These are phyloP conservation scores for Aurelia sp. DNA, from an alignment of 30 jellyfish, hydroid and myxozoan species.

Conservation along the genomic window DNA sequence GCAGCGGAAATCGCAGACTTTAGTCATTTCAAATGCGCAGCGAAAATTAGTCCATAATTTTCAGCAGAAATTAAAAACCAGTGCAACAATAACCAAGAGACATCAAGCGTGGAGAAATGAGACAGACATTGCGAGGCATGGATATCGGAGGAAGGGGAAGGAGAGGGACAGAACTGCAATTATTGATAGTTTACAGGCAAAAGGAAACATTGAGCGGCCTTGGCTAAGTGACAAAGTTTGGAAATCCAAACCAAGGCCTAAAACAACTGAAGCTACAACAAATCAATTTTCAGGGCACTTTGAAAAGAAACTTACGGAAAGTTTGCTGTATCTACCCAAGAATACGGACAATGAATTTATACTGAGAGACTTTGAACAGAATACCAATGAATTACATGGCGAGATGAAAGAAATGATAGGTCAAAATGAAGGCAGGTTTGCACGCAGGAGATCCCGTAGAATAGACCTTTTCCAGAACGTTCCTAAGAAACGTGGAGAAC, in stretches of 20 bases:
- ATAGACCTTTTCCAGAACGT: no score
- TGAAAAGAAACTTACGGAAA: no score
- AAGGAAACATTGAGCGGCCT: not conserved
- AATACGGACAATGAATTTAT: no score
- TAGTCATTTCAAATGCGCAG: constrained; percentile 37
- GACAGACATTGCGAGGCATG: constrained; percentile 1
- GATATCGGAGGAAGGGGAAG: not conserved
- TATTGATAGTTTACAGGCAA: not conserved
- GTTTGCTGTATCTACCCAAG: no score
- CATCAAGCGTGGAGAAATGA: constrained; percentile 21
- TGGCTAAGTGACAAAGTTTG: no score
- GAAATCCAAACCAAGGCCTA: constrained; percentile 11
- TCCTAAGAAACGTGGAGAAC: no score
- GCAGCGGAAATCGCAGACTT: constrained; percentile 18
- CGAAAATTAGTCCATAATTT: constrained; percentile 31
- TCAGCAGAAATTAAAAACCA: constrained; percentile 34
- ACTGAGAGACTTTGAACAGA: no score
- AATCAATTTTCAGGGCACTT: not conserved
- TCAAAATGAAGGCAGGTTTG: no score
- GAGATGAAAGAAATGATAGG: no score
- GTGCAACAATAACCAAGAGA: constrained; percentile 15
- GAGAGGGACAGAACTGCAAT: not conserved
- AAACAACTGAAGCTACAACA: constrained; percentile 17
- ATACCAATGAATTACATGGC: no score
- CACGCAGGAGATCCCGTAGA: no score